Evolutionary conservation across 2,888 invertebrate genomes (phyloP), one percentile per base, ranked within the genome.

Genomic region (Smittia aterrima): DNA sequence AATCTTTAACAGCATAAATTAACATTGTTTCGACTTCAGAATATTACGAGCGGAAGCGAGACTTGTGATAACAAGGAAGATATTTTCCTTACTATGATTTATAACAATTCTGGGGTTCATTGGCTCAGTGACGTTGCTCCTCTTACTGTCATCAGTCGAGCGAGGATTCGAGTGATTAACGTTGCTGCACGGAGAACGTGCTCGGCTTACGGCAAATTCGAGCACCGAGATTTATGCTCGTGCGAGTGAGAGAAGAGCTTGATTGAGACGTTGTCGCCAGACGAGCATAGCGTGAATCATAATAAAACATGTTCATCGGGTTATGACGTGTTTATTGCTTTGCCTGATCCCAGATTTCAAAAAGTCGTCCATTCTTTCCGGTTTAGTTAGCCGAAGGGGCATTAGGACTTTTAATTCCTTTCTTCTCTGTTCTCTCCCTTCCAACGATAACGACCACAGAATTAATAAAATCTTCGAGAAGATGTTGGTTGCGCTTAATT

Each of bases 11-110:
- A 47, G 47, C 47, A n/a, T 47, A 47, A 47, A 47, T 47, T 47
- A 47, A 47, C 47, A 47, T 47, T 47, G 47, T 47, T 47, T 47
- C 47, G 47, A 47, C 47, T 47, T 2, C 47, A 11, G 9, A n/a
- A 47, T 47, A n/a, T n/a, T 47, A 47, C 47, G 47, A 47, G 47
- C 47, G 47, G 47, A 47, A 47, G 47, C n/a, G 47, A 47, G 47
- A 47, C 4, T 47, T 11, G 47, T 47, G 47, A 47, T 47, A 47
- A 47, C 47, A 47, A 47, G 47, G n/a, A 47, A 47, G 47, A 47
- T 47, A 47, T 47, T 47, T n/a, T n/a, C 11, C 11, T n/a, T n/a
- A 16, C 47, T n/a, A 47, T n/a, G 47, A 47, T 47, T 47, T 47
- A 47, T 47, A 47, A n/a, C 47, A 11, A 13, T 47, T 47, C 16